Conservation (phyloP, 2,113 vertebrate species). For the Origma solitaria region DNA sequence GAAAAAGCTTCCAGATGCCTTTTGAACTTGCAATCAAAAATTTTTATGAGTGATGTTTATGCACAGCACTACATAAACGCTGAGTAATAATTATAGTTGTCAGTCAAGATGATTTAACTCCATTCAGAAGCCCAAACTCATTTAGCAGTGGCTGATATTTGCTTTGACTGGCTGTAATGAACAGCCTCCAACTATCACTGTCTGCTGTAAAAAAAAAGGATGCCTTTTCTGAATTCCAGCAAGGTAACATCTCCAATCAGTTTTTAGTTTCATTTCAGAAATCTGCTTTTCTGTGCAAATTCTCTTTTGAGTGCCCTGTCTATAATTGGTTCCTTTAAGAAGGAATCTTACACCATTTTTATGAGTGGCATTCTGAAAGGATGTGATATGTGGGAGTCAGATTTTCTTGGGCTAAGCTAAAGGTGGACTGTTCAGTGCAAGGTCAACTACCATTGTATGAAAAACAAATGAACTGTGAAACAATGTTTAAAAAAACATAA, state of each 20-base stretch:
- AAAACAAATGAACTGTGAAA: neutral
- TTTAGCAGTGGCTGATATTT: neutral
- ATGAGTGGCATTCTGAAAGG: neutral
- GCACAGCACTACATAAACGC: neutral
- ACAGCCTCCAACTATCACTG: neutral
- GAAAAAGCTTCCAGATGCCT: neutral
- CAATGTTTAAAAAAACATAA: neutral
- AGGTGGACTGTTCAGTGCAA: neutral
- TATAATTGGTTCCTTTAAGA: neutral
- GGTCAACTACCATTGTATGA: neutral
- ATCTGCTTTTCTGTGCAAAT: neutral
- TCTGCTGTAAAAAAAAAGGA: neutral
- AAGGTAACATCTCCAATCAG: neutral
- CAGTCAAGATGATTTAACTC: neutral
- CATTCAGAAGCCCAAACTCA: neutral
- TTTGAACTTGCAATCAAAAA: neutral
- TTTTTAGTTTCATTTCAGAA: neutral
- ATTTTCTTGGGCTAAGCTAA: neutral
- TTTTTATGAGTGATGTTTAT: neutral
- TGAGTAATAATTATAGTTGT: constrained; percentile 6
- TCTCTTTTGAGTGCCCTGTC: neutral
- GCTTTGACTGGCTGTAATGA: neutral
- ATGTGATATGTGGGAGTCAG: neutral
- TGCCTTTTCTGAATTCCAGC: neutral
- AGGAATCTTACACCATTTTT: neutral